Evolutionary conservation across 2,797 vertebrate species (phyloP).

Genomic region (Danionella dracula): DNA sequence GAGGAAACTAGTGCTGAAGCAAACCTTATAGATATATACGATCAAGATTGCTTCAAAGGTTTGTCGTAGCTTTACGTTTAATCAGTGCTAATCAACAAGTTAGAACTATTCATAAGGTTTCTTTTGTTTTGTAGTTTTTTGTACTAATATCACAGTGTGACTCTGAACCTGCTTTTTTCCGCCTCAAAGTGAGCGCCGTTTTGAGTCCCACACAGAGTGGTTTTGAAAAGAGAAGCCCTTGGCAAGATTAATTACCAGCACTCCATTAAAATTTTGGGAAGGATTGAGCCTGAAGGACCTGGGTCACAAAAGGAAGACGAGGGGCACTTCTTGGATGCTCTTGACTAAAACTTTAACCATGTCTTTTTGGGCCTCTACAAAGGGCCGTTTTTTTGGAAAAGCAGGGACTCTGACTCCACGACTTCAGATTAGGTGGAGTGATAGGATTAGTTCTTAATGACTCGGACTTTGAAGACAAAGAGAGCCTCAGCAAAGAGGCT

Average conservation of each 20-base stretch:
- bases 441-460: constrained; percentile 99
- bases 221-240: constrained; percentile 47
- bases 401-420: constrained; percentile 84
- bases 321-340: constrained; percentile 67
- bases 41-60: too few species aligned
- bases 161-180: too few species aligned
- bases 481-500: constrained; percentile 99
- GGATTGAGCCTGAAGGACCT: not conserved
- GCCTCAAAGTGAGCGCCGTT: constrained; percentile 31
- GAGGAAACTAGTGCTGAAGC: too few species aligned
- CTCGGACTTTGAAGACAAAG: constrained; percentile 99
- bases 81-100: too few species aligned
- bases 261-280: constrained; percentile 75
- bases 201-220: constrained; percentile 49
- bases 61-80: too few species aligned
- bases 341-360: constrained; percentile 70
- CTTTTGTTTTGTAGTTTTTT: too few species aligned
- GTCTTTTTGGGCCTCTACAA: constrained; percentile 80
- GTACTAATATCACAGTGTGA: too few species aligned
- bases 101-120: too few species aligned
- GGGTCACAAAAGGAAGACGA: constrained; percentile 44
- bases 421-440: constrained; percentile 96
- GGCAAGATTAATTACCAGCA: constrained; percentile 82
- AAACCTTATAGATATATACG: too few species aligned
- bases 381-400: constrained; percentile 73